These are phyloP conservation scores for Bombus consobrinus DNA, from an alignment of 1,140 invertebrate species.

Conservation along the genomic window DNA sequence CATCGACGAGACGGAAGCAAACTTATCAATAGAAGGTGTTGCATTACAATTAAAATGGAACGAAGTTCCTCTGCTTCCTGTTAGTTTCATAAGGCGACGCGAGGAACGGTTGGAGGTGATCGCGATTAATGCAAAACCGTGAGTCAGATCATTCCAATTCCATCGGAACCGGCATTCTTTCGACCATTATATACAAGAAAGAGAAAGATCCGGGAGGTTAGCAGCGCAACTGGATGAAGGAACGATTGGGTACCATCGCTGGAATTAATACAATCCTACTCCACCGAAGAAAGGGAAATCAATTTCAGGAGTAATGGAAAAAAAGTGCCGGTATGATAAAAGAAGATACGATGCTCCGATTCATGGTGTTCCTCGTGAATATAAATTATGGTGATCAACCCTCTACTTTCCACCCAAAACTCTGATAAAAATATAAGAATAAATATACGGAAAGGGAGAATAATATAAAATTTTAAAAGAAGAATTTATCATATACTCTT, in stretches of 20 bases:
- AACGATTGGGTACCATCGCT: not conserved
- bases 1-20: not conserved
- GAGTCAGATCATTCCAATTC: conserved; percentile 13
- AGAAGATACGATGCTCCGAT: not conserved
- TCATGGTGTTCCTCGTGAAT: not conserved
- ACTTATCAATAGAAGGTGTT: not conserved
- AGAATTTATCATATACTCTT: not conserved
- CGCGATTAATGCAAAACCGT: conserved; percentile 21
- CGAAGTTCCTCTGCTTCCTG: not conserved
- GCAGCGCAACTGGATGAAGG: not conserved
- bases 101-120: not conserved
- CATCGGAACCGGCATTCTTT: not conserved
- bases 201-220: not conserved
- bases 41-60: not conserved
- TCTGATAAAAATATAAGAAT: not conserved
- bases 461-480: not conserved
- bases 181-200: conserved; percentile 7
- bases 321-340: no score
- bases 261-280: conserved; percentile 23
- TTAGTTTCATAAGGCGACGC: not conserved
- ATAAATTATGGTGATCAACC: not conserved
- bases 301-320: not conserved
- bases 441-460: not conserved
- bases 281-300: conserved; percentile 1
- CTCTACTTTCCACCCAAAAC: not conserved